Evolutionary conservation across 2,888 invertebrate genomes (phyloP), one percentile per base, ranked within the genome.

Genomic region (Eucriotettix oculatus): DNA sequence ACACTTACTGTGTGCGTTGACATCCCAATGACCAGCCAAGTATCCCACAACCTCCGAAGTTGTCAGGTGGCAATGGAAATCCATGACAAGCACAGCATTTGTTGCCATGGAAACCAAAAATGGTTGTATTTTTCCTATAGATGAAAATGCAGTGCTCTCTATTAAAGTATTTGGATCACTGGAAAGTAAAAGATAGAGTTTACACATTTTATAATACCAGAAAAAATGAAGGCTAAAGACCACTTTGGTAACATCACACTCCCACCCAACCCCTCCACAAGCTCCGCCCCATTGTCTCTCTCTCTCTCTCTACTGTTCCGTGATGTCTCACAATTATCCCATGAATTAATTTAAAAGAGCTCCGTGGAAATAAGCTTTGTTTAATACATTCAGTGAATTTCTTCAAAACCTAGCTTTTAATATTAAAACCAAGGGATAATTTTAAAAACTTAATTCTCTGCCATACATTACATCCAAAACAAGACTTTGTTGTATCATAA

Each of bases 11-110:
- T 96, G 95, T 63, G 85, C 83, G 72, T 90, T 91, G 59, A 91
- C 84, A 74, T 96, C 96, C 96, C 96, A 97, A 61, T 87, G 86
- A 7, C 97, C 96, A 58, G 90, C 96, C 58, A 97, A 76, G 73
- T 96, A 97, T n/a, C 97, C 97, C 69, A 91, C 90, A 14, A 95
- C 90, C 77, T 96, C 96, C 67, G 88, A 88, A 69, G 86, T 88
- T n/a, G 90, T 91, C 67, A 96, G 78, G 74, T 96, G 95, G 69
- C 92, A 90, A 72, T 96, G 96, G 67, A 96, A 87, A 73, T 96
- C 95, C 70, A 94, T 86, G 62, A 95, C 79, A 17, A 95, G 78
- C 61, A 89, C 83, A 1, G 93, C 87, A 69, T 92, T 92, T 29
- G 92, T 89, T 60, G 88, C 86, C 63, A 95, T 81, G 17, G 90